Base-by-base conservation (phyloP, 2,113 vertebrate genomes). In the Dipodomys ordii region DNA sequence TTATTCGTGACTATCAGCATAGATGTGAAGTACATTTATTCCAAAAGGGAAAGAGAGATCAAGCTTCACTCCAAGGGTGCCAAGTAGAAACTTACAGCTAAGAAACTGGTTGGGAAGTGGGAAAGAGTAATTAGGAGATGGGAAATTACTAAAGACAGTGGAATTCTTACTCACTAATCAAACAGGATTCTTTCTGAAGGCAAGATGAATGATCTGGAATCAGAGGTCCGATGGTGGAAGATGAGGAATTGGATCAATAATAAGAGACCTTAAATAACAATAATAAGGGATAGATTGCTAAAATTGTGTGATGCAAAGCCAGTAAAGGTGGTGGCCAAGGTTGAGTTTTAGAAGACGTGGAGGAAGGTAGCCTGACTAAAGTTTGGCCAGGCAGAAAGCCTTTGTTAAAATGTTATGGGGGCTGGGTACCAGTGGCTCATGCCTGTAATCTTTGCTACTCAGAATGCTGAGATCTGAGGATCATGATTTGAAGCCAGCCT, bases 161-260 rank as follows among this genome's bases (percentile, higher is more conserved):
- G 8, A 62, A 86, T 83, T 90, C 78, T 90, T 53, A 20, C 28
- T 92, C 27, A 79, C 2, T 6, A 28, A 85, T 19, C 28, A 84
- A 30, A 28, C 23, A 64, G 19, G 39, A 77, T 74, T 94, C 22
- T 82, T 95, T 67, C 16, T 80, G 67, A 91, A 95, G 76, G 19
- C 27, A 53, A 19, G 0, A 22, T 30, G 27, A 30, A 20, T 62
- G 35, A 64, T 39, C 30, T 35, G 22, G 49, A 25, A 57, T 35
- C 28, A 77, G 28, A 32, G 28, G 8, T 73, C 25, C 25, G 27
- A 32, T 28, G 67, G 32, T 23, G 3, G 13, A 13, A 3, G 22
- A 20, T n/a, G 27, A 57, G 25, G 32, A 62, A 82, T 83, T 86
- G 79, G 62, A 13, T 83, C 16, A 88, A 20, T 84, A 83, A 77